Conservation (phyloP, 1,140 invertebrate species). For the Macrocentrus cingulum region DNA sequence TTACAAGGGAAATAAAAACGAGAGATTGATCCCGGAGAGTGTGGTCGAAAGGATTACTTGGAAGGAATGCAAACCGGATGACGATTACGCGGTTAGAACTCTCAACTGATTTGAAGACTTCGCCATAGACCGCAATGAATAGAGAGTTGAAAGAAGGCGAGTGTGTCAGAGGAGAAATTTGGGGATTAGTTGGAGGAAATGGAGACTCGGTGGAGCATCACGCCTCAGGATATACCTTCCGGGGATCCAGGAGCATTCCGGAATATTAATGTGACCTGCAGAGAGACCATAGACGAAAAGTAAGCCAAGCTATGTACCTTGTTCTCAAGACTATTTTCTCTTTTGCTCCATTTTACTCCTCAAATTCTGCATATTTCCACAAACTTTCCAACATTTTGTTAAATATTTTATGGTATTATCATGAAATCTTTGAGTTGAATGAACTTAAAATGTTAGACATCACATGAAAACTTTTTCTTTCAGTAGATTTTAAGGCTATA, state of each 20-base stretch:
- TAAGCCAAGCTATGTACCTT: too few relatives aligned
- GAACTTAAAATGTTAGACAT: too few relatives aligned
- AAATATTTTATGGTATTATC: too few relatives aligned
- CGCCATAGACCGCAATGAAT: constrained; percentile 18
- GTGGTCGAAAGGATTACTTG: constrained; percentile 29
- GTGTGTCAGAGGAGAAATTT: constrained; percentile 31
- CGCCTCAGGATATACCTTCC: constrained; percentile 39
- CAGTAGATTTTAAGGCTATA: too few relatives aligned
- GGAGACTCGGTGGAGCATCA: constrained; percentile 35
- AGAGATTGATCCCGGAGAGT: neutral
- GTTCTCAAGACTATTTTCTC: too few relatives aligned
- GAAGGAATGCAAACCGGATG: constrained; percentile 33
- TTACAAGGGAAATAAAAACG: too few relatives aligned
- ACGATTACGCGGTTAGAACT: constrained; percentile 32
- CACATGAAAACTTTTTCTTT: too few relatives aligned
- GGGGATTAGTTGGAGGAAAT: constrained; percentile 35
- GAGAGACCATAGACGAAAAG: neutral
- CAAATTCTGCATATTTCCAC: too few relatives aligned
- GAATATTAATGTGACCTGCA: constrained; percentile 44
- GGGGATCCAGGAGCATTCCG: constrained; percentile 31
- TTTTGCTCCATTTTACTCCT: too few relatives aligned
- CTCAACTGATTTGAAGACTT: neutral
- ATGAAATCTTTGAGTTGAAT: too few relatives aligned
- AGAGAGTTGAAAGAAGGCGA: constrained; percentile 21
- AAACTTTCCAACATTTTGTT: too few relatives aligned